These are phyloP conservation scores for Phytoseiulus persimilis DNA, from an alignment of 2,888 invertebrate species.

Conservation along the genomic window DNA sequence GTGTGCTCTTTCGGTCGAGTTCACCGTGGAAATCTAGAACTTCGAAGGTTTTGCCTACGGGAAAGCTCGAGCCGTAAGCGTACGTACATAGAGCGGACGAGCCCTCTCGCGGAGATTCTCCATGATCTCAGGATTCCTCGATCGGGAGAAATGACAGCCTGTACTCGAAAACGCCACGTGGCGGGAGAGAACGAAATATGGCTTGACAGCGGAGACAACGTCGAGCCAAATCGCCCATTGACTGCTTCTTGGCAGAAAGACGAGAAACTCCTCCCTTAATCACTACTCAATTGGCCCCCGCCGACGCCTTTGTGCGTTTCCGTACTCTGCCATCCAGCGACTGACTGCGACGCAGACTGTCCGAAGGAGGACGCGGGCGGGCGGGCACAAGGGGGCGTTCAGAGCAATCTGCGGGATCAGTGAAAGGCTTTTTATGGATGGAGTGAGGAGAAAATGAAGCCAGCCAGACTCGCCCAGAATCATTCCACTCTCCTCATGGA, in stretches of 20 bases:
- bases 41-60: too few relatives aligned
- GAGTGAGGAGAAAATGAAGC: not conserved
- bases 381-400: too few relatives aligned
- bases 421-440: not conserved
- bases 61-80: too few relatives aligned
- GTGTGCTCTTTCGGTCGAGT: too few relatives aligned
- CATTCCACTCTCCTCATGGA: not conserved
- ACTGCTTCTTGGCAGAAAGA: not conserved
- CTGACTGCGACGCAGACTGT: not conserved
- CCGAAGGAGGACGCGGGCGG: not conserved
- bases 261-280: not conserved
- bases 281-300: not conserved
- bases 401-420: not conserved
- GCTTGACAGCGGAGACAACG: not conserved
- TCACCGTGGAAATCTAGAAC: too few relatives aligned
- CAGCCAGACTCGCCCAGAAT: not conserved
- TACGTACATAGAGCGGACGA: too few relatives aligned
- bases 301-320: not conserved
- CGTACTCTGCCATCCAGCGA: not conserved
- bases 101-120: too few relatives aligned
- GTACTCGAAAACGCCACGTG: not conserved
- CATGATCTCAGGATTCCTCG: too few relatives aligned
- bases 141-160: too few relatives aligned
- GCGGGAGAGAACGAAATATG: not conserved
- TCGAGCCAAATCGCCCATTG: not conserved